Evolutionary conservation across 2,888 invertebrate genomes (phyloP).

Genomic region (Pterostichus niger): DNA sequence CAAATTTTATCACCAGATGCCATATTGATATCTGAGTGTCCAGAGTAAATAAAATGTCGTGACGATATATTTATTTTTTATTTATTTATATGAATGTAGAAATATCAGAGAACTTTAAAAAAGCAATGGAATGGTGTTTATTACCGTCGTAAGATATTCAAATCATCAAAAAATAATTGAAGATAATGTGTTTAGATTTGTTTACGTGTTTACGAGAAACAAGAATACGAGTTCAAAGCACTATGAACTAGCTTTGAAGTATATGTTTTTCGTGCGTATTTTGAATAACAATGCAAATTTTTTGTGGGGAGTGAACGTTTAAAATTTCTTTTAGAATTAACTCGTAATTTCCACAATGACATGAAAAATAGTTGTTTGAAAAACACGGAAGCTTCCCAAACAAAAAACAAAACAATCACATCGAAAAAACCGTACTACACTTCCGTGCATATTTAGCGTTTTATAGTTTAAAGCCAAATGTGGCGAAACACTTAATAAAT

Average conservation of each 20-base stretch:
- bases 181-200: neutral
- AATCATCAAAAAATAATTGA: neutral
- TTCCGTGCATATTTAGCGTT: constrained; percentile 28
- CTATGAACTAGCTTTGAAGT: constrained; percentile 22
- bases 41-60: too few species aligned
- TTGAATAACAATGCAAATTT: constrained; percentile 39
- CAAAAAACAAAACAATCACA: constrained; percentile 42
- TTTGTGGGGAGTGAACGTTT: constrained; percentile 29
- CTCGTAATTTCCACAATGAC: constrained; percentile 47
- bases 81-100: too few species aligned
- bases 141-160: too few species aligned
- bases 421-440: constrained; percentile 11
- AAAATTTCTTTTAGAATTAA: constrained; percentile 48
- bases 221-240: constrained; percentile 27
- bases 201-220: neutral
- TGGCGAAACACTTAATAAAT: constrained; percentile 44
- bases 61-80: too few species aligned
- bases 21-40: too few species aligned
- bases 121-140: too few species aligned
- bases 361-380: constrained; percentile 35
- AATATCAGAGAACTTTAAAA: too few species aligned
- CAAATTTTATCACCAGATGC: too few species aligned
- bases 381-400: constrained; percentile 30
- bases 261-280: constrained; percentile 37
- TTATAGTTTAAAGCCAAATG: neutral